Percentiles rank a stretch among this genome's conserved stretches.
Conservation (phyloP, 2,888 invertebrate genomes). For the Drosophila lacicola region DNA sequence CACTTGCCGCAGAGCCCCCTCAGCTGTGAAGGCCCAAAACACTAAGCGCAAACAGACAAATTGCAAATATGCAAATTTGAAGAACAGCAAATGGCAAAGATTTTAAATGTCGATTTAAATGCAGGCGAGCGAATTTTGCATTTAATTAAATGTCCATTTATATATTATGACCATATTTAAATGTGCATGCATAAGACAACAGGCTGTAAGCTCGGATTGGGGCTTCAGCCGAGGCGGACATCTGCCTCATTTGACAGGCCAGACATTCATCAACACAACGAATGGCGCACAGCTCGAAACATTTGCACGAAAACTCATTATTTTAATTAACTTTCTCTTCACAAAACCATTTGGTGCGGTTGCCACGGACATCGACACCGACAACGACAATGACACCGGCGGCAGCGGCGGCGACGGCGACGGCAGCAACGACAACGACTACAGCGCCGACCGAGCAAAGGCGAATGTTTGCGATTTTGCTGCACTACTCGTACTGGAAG, state of each 20-base stretch:
- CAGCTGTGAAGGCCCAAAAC: conserved; percentile 39
- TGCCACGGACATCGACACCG: conserved; percentile 64
- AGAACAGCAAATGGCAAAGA: conserved; percentile 52
- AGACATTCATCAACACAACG: conserved; percentile 71
- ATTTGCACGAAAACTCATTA: conserved; percentile 81
- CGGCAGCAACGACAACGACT: conserved; percentile 9
- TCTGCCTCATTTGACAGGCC: conserved; percentile 61
- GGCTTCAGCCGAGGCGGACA: conserved; percentile 22
- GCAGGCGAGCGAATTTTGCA: conserved; percentile 36
- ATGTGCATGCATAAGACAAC: conserved; percentile 38
- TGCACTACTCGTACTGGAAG: conserved; percentile 42
- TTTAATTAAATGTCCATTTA: conserved; percentile 81
- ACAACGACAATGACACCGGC: conserved; percentile 38
- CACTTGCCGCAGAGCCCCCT: conserved; percentile 32
- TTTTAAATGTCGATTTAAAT: conserved; percentile 62
- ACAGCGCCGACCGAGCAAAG: conserved; percentile 33
- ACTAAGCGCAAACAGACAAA: conserved; percentile 33
- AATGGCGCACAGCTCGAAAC: conserved; percentile 56
- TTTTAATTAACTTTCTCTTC: conserved; percentile 84
- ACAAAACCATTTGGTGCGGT: conserved; percentile 69
- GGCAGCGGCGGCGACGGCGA: conserved; percentile 22
- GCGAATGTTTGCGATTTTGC: conserved; percentile 51
- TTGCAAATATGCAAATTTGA: conserved; percentile 62
- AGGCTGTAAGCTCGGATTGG: conserved; percentile 24
- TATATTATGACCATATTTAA: conserved; percentile 37